Base-by-base conservation (phyloP, 92 coral and sea anemone species). In the Zoanthus solanderi region DNA sequence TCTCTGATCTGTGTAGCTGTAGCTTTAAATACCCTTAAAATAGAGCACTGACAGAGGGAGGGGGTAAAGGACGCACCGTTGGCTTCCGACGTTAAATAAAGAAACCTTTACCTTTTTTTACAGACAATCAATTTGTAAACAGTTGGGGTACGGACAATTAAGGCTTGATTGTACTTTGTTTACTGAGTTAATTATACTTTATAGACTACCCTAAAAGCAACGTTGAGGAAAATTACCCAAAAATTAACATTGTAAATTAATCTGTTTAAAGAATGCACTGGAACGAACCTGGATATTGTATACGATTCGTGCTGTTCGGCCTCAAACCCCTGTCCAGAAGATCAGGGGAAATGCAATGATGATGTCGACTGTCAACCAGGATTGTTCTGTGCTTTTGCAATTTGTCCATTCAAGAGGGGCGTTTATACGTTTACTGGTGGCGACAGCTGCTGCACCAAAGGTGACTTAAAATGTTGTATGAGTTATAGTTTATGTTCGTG, bases 241-340 rank as follows among this genome's bases (percentile, higher is more conserved):
- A 7, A 37, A 16, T 7, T 63, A 23, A 16, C 18, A 10, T 63
- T 63, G 42, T 37, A 16, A 10, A 16, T 16, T 63, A 63, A 63
- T 63, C 0, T 63, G 32, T 34, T 31, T 72, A 53, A 60, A 75
- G 79, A 75, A 17, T 75, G 79, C 12, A 48, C 37, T 46, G 79
- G 79, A 47, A 17, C 12, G 17, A 48, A 8, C 17, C 56, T 45
- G 1, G 10, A 5, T 31, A 18, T 6, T 7, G 56, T 18, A 14
- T 75, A 75, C 28, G 23, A 12, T 8, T 0, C 34, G 0, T 75
- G 79, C 34, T 72, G 76, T 9, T 4, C 76, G 31, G 6, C 16
- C 42, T 32, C 76, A 32, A 72, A 72, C 23, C 42, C 48, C 10
- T 75, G 79, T 8, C 79, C 79, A 46, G 60, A 75, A 47, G 60